Evolutionary conservation across 2,113 vertebrate species (phyloP).

Genomic region (Hyla sarda): DNA sequence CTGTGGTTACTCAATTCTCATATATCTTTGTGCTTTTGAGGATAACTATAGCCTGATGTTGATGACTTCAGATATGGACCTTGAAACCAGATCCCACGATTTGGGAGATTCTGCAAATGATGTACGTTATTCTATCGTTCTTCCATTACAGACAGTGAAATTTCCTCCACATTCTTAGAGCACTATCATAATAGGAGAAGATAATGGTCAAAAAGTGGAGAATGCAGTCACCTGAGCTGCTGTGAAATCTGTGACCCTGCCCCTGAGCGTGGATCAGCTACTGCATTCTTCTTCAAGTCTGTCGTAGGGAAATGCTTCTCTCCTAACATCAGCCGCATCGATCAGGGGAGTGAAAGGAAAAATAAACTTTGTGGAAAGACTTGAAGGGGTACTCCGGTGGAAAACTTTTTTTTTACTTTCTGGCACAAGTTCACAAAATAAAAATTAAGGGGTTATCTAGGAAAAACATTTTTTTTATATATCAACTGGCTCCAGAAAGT

Average conservation of each 20-base stretch:
- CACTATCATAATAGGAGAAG: conserved; percentile 7
- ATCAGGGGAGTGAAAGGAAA: background rate
- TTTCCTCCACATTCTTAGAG: background rate
- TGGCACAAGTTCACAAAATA: too few relatives aligned
- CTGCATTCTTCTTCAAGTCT: background rate
- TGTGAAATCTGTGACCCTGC: conserved; percentile 19
- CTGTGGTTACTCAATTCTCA: too few relatives aligned
- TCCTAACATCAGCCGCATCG: background rate
- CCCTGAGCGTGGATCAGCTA: background rate
- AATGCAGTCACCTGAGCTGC: conserved; percentile 13
- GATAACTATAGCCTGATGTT: background rate
- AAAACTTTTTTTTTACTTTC: too few relatives aligned
- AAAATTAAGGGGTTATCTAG: too few relatives aligned
- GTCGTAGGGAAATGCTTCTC: background rate
- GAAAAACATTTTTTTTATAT: too few relatives aligned
- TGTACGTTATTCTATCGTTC: background rate
- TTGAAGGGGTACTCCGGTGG: too few relatives aligned
- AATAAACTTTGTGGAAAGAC: background rate
- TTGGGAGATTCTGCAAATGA: background rate
- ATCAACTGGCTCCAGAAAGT: too few relatives aligned
- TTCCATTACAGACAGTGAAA: background rate
- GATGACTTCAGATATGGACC: background rate
- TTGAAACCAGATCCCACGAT: background rate
- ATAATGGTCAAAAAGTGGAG: conserved; percentile 5
- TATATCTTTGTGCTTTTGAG: background rate